Evolutionary conservation across 2,888 invertebrate genomes (phyloP), one percentile per base, ranked within the genome.

Genomic region (Hydropsyche betteni): DNA sequence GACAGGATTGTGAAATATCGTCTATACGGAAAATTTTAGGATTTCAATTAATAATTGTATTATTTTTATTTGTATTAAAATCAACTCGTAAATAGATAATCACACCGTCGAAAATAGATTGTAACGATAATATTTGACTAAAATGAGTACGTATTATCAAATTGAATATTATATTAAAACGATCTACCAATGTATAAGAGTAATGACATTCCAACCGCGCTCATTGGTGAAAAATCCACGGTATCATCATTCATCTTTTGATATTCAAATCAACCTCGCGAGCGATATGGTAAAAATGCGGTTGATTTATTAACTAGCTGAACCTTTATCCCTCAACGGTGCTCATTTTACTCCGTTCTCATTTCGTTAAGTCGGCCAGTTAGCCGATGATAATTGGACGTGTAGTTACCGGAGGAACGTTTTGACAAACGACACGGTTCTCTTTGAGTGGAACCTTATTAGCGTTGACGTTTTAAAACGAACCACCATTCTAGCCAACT

Each of bases 351-450:
- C 7, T 10, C 16, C 10, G n/a, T 16, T 61, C 16, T 33, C 33
- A 33, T 61, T 51, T 52, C 24, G 70, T 70, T 70, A 70, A 70
- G 70, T 52, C 53, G 14, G n/a, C 50, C 68, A 33, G 68, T 68
- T 68, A 68, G 68, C 33, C 38, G 38, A 52, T 52, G 52, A 70
- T 70, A 70, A 70, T 70, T 70, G 70, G 70, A 70, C 33, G 52
- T 53, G 51, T 70, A 53, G 70, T 70, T 70, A 53, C 51, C 8
- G 51, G 50, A 69, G 70, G 52, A 70, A 52, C 70, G 70, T 70
- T 70, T 70, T 70, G 70, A 70, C 70, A 70, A 70, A 70, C 70
- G 70, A 70, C 70, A 70, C 51, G 36, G 70, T 34, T 14, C 70
- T 53, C 64, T 44, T 70, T 53, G 53, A 70, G 52, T 3, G 70